Conservation (phyloP, 1,140 invertebrate species). For the Drosophila bocqueti region DNA sequence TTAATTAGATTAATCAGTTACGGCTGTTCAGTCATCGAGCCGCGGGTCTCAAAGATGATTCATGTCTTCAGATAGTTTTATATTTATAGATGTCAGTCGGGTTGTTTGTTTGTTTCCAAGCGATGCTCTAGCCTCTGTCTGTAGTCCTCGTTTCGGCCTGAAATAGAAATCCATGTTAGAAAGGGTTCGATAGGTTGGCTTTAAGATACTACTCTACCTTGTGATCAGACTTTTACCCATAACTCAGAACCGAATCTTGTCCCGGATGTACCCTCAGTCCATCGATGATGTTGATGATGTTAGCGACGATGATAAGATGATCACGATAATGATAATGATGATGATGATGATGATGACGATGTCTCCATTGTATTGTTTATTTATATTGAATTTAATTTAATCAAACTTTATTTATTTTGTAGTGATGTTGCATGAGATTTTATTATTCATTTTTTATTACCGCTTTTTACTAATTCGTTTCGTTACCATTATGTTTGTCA, state of each 20-base stretch:
- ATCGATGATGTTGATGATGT: conserved; percentile 21
- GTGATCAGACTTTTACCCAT: conserved; percentile 57
- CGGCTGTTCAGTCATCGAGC: conserved; percentile 69
- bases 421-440: conserved; percentile 85
- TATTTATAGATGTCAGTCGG: conserved; percentile 55
- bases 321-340: conserved; percentile 12
- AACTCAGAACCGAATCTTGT: conserved; percentile 20
- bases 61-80: conserved; percentile 35
- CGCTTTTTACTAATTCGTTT: conserved; percentile 82
- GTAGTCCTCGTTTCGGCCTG: conserved; percentile 18
- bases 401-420: conserved; percentile 74
- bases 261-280: conserved; percentile 16
- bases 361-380: conserved; percentile 67
- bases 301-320: conserved; percentile 21
- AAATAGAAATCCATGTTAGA: conserved; percentile 55
- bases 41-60: conserved; percentile 41
- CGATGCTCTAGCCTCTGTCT: conserved; percentile 6
- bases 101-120: conserved; percentile 35
- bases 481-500: conserved; percentile 57
- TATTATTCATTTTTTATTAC: conserved; percentile 84
- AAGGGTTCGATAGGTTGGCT: conserved; percentile 25
- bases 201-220: conserved; percentile 22
- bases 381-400: conserved; percentile 68
- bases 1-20: conserved; percentile 82
- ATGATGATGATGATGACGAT: conserved; percentile 33